These are phyloP conservation scores for Ormyrus nitidulus DNA, from an alignment of 2,888 invertebrate genomes.

Conservation along the genomic window DNA sequence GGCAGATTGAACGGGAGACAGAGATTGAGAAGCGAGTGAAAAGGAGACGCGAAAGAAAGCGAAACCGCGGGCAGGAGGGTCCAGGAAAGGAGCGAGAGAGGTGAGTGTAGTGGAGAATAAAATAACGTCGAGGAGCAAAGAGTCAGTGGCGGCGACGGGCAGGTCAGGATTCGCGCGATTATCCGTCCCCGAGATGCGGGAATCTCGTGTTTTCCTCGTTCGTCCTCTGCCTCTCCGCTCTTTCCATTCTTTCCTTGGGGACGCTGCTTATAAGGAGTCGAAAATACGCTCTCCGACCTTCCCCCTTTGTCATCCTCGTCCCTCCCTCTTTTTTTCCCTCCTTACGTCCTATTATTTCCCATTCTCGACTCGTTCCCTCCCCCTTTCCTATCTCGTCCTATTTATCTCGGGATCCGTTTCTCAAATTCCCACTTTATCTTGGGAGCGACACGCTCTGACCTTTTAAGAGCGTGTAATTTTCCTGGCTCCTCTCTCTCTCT, in stretches of 20 bases:
- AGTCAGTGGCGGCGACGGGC: background rate
- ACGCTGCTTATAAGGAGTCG: background rate
- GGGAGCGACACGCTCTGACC: background rate
- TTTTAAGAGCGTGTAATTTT: no score
- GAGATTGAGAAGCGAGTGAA: background rate
- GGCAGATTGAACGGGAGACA: background rate
- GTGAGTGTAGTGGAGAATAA: background rate
- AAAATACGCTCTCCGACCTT: background rate
- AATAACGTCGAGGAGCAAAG: background rate
- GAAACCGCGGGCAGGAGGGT: background rate
- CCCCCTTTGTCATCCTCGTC: constrained; percentile 1
- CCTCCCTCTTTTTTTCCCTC: constrained; percentile 10
- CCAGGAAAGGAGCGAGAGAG: background rate
- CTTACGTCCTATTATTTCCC: constrained; percentile 31
- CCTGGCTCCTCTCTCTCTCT: background rate
- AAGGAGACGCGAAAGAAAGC: background rate
- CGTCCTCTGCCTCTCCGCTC: constrained; percentile 20
- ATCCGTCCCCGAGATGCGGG: constrained; percentile 25
- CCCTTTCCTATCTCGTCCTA: constrained; percentile 31
- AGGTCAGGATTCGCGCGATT: constrained; percentile 35
- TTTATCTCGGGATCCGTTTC: constrained; percentile 40
- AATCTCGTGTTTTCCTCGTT: constrained; percentile 33
- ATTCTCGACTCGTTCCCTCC: constrained; percentile 44
- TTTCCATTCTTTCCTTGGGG: background rate
- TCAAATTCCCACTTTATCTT: constrained; percentile 40